Evolutionary conservation across 2,888 invertebrate species (phyloP), one percentile per base, ranked within the genome.

Genomic region (Acleris literana): DNA sequence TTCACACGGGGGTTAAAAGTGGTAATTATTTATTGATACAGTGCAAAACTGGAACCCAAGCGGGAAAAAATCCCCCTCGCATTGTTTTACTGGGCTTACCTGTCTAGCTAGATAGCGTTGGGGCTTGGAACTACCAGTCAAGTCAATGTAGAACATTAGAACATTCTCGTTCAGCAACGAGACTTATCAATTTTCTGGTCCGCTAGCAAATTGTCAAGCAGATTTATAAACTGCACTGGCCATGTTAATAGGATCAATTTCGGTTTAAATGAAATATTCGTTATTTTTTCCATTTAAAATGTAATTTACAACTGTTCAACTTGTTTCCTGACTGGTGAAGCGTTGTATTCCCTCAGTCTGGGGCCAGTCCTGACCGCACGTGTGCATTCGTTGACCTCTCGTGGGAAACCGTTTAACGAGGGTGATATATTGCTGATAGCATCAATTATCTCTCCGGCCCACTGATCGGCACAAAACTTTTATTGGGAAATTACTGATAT

Each of bases 321-420:
- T 39, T 16, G 51, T 65, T 55, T 39, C 44, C 33, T 43, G 49
- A 16, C 17, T 44, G 46, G 60, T 65, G 60, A 56, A 65, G 44
- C 65, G 60, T 61, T 56, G 33, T 18, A 25, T 39, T 18, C 18
- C 13, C 9, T 22, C 5, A 18, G 39, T 55, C n/a, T 67, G 68
- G 71, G 74, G 74, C 73, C 73, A 80, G 75, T 76, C 74, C 71
- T 74, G 72, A 60, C 65, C 66, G 59, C 79, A 85, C 82, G 83
- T 78, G 82, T 77, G 73, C 71, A 75, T 68, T 64, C 65, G 68
- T 58, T 70, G 74, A 58, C 64, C 70, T 63, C 63, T 68, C 83
- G 86, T 90, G 92, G 89, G 90, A 91, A 85, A 89, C 72, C 82
- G 78, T 86, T 88, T 88, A 89, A 87, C 88, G 74, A 86, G 90